These are phyloP conservation scores for Unio delphinus DNA, from an alignment of 2,888 invertebrate genomes.

Conservation along the genomic window DNA sequence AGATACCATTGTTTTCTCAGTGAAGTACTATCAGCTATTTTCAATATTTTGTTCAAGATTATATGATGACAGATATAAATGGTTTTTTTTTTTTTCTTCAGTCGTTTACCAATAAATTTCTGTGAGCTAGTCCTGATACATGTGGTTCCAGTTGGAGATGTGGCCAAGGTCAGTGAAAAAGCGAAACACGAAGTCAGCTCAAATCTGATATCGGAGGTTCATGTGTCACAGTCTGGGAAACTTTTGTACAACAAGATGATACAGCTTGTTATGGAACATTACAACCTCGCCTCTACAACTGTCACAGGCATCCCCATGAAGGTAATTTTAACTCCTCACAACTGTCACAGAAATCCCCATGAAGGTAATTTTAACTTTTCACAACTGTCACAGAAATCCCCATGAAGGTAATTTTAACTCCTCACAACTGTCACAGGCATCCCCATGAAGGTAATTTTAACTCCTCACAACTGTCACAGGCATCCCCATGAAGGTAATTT, in stretches of 20 bases:
- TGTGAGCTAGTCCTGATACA: constrained; percentile 93
- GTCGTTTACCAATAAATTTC: constrained; percentile 84
- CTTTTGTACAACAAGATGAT: constrained; percentile 67
- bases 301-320: constrained; percentile 99
- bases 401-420: constrained; percentile 83
- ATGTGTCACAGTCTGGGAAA: constrained; percentile 61
- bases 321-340: constrained; percentile 78
- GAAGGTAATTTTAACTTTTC: constrained; percentile 83
- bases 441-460: constrained; percentile 83
- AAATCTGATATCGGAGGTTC: constrained; percentile 52
- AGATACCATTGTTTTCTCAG: no score
- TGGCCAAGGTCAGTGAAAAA: constrained; percentile 84
- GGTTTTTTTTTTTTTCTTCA: constrained; percentile 40
- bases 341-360: constrained; percentile 97
- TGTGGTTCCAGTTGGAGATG: constrained; percentile 86
- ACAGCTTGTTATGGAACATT: constrained; percentile 78
- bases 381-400: constrained; percentile 97
- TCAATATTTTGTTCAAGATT: no score
- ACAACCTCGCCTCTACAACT: constrained; percentile 93
- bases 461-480: constrained; percentile 95
- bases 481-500: constrained; percentile 91
- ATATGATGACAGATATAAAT: neutral
- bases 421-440: constrained; percentile 96
- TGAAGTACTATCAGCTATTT: no score
- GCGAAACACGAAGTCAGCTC: constrained; percentile 64